Evolutionary conservation across 2,888 invertebrate species (phyloP).

Genomic region (Tipula vernalis): DNA sequence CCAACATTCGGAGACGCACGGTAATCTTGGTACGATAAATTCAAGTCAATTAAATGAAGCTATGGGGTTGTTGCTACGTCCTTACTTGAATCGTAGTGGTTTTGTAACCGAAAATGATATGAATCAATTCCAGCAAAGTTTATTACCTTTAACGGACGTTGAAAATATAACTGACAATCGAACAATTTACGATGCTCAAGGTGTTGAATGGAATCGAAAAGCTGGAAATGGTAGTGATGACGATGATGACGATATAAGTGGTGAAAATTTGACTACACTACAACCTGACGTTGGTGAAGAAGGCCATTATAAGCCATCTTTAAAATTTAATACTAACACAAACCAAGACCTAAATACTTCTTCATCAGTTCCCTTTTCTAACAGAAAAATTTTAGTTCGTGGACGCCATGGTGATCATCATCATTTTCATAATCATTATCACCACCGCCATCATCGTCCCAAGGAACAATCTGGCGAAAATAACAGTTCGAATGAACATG

Average conservation of each 20-base stretch:
- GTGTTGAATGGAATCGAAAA: background rate
- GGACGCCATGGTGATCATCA: background rate
- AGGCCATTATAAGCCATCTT: background rate
- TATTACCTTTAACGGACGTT: background rate
- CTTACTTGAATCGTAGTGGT: slow-evolving; percentile 27
- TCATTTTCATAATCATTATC: background rate
- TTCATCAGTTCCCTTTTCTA: background rate
- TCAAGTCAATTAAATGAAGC: slow-evolving; percentile 25
- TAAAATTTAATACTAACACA: background rate
- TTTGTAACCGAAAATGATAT: slow-evolving; percentile 24
- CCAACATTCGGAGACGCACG: background rate
- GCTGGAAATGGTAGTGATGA: background rate
- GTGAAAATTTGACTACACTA: background rate
- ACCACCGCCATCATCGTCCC: background rate
- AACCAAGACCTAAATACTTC: background rate
- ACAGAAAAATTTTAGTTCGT: background rate
- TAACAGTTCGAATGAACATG: slow-evolving; percentile 11
- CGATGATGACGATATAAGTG: background rate
- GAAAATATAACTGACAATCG: background rate
- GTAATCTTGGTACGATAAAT: background rate
- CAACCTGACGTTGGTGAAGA: background rate
- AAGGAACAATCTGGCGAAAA: background rate
- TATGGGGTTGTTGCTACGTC: slow-evolving; percentile 26
- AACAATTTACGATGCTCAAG: background rate
- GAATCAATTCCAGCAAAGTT: slow-evolving; percentile 21